Percentiles rank a stretch among this genome's conserved stretches.
Conservation (phyloP, 2,113 vertebrate genomes). For the Lycocorax pyrrhopterus region DNA sequence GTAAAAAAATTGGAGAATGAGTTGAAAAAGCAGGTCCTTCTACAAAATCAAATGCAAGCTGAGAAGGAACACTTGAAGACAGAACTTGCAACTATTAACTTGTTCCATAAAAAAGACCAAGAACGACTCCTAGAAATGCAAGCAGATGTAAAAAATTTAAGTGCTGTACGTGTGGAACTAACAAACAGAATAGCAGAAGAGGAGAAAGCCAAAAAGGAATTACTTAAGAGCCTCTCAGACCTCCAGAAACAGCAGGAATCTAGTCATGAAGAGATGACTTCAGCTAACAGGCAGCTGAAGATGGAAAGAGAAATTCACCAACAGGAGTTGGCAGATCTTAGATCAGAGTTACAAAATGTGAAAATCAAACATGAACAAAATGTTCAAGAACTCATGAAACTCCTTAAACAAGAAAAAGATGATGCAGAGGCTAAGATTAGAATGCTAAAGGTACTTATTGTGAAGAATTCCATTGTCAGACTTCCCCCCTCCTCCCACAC, state of each 20-base stretch:
- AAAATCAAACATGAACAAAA: slow-evolving; percentile 77
- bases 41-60: slow-evolving; percentile 69
- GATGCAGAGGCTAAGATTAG: slow-evolving; percentile 76
- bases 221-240: slow-evolving; percentile 70
- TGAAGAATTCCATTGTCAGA: slow-evolving; percentile 14
- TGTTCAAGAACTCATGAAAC: slow-evolving; percentile 74
- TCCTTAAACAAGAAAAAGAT: slow-evolving; percentile 78
- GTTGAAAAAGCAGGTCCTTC: slow-evolving; percentile 67
- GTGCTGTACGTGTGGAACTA: slow-evolving; percentile 74
- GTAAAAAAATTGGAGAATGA: slow-evolving; percentile 75
- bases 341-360: slow-evolving; percentile 67
- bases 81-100: slow-evolving; percentile 59
- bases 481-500: not conserved
- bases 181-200: slow-evolving; percentile 77
- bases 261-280: slow-evolving; percentile 73
- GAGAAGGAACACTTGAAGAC: slow-evolving; percentile 82
- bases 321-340: slow-evolving; percentile 78
- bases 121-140: slow-evolving; percentile 80
- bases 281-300: slow-evolving; percentile 80
- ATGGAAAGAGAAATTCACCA: slow-evolving; percentile 85
- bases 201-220: slow-evolving; percentile 76
- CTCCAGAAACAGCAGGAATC: slow-evolving; percentile 71
- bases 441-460: slow-evolving; percentile 78
- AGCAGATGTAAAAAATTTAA: slow-evolving; percentile 76
- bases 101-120: slow-evolving; percentile 70